These are phyloP conservation scores for Argyrosomus japonicus DNA, from an alignment of 2,113 vertebrate species.

Conservation along the genomic window DNA sequence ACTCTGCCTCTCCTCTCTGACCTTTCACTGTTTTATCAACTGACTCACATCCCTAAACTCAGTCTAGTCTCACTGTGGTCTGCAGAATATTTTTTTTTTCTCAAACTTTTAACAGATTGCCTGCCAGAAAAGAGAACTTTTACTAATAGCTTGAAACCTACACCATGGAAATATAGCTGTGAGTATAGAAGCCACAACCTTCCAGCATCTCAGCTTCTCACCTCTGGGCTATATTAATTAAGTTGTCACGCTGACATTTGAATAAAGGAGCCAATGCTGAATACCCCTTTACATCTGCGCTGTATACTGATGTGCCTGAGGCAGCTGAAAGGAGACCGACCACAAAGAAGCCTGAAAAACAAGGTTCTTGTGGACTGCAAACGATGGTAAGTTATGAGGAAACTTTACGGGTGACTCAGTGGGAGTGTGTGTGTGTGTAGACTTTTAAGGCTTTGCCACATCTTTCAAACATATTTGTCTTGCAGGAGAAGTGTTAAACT, in stretches of 20 bases:
- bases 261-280: constrained; percentile 26
- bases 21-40: constrained; percentile 54
- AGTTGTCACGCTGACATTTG: constrained; percentile 54
- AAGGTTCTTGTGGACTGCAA: constrained; percentile 19
- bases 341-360: constrained; percentile 56
- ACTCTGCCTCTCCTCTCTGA: constrained; percentile 45
- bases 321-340: constrained; percentile 27
- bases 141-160: constrained; percentile 27
- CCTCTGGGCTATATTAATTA: constrained; percentile 48
- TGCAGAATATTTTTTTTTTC: constrained; percentile 4
- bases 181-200: constrained; percentile 4
- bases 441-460: not conserved
- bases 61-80: not conserved
- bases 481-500: not conserved
- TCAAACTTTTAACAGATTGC: constrained; percentile 4
- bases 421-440: not conserved
- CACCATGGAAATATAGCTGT: not conserved
- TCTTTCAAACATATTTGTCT: not conserved
- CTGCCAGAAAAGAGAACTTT: not conserved
- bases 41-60: constrained; percentile 12
- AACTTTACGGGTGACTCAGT: constrained; percentile 7
- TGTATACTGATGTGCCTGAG: constrained; percentile 26
- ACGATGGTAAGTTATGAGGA: constrained; percentile 9
- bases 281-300: not conserved
- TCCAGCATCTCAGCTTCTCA: constrained; percentile 47